Base-by-base conservation (phyloP, 2,888 invertebrate species). In the Lordiphosa fenestrarum region DNA sequence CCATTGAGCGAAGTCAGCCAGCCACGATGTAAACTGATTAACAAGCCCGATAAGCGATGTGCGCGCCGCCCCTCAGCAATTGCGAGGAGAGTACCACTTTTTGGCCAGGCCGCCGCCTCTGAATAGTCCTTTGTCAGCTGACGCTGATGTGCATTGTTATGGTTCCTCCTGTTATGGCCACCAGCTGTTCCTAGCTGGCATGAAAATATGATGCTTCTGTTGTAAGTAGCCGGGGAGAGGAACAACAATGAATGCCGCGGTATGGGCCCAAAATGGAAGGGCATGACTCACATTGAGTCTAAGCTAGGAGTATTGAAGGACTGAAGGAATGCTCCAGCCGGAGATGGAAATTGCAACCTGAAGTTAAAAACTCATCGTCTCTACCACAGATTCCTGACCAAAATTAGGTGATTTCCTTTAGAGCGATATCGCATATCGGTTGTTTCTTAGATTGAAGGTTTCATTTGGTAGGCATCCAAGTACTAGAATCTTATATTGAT, bases 151-250 rank as follows among this genome's bases (percentile, higher is more conserved):
- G 10, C 46, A 21, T 38, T 40, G 44, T 49, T 40, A 7, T 33
- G 39, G n/a, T 40, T 13, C 9, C 25, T 37, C 19, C 13, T 72
- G 64, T 71, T 71, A 49, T 61, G 63, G 64, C 62, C 76, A 65
- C 83, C 83, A 84, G 83, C 83, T 78, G 83, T 68, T 83, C 51
- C 46, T 42, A 71, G 80, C n/a, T 73, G 68, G 53, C 46, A 54
- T 38, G 39, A 33, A 51, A 35, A 15, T 46, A 47, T 56, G 37
- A 15, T 53, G 33, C 44, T 33, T 46, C 37, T 50, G 37, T n/a
- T 53, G 19, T 30, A 30, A 44, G 30, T 30, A 15, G 15, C 30
- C 30, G 30, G 30, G 30, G 13, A 15, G 25, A 23, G 25, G 30
- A 30, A 44, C 30, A 30, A 44, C 30, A 44, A 44, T 25, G 25